phyloP scores from a whole-genome alignment of 2,888 invertebrate genomes.

The Steinernema carpocapsae region DNA sequence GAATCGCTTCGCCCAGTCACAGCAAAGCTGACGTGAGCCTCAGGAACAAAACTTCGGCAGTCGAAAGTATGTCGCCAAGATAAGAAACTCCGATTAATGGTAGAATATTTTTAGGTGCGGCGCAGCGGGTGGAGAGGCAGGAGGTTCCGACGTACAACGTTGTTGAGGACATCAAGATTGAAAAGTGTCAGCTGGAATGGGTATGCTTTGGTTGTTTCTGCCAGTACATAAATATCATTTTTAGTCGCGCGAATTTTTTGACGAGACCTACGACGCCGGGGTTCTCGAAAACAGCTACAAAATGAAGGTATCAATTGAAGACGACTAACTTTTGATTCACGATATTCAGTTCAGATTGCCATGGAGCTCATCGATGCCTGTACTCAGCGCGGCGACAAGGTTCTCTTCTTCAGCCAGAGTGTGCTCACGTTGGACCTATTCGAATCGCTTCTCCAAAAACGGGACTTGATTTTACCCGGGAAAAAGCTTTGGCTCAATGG shows the following conservation, averaged over 20 bases:
- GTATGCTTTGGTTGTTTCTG: slow-evolving; percentile 28
- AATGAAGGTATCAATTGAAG: slow-evolving; percentile 88
- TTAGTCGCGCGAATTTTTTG: slow-evolving; percentile 71
- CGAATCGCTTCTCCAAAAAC: slow-evolving; percentile 86
- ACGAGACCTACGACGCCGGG: slow-evolving; percentile 79
- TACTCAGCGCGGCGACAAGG: slow-evolving; percentile 83
- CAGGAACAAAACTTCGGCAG: no score
- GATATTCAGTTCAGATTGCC: no score
- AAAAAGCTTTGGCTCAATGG: slow-evolving; percentile 16
- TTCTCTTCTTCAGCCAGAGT: slow-evolving; percentile 83
- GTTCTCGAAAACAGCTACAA: slow-evolving; percentile 89
- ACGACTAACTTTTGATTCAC: no score
- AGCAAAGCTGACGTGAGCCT: no score
- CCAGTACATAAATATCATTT: slow-evolving; percentile 36
- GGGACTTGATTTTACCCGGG: slow-evolving; percentile 58
- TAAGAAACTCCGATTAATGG: no score
- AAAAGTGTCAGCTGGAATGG: slow-evolving; percentile 10
- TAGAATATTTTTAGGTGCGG: no score
- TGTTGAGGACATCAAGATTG: neutral
- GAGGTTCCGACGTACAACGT: neutral
- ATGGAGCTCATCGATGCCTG: slow-evolving; percentile 78
- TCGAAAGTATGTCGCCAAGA: no score
- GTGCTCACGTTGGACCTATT: slow-evolving; percentile 91
- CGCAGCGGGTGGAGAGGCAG: no score
- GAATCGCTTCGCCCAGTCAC: no score